phyloP scores from a whole-genome alignment of 2,797 vertebrate species.

The Hoplostethus atlanticus region DNA sequence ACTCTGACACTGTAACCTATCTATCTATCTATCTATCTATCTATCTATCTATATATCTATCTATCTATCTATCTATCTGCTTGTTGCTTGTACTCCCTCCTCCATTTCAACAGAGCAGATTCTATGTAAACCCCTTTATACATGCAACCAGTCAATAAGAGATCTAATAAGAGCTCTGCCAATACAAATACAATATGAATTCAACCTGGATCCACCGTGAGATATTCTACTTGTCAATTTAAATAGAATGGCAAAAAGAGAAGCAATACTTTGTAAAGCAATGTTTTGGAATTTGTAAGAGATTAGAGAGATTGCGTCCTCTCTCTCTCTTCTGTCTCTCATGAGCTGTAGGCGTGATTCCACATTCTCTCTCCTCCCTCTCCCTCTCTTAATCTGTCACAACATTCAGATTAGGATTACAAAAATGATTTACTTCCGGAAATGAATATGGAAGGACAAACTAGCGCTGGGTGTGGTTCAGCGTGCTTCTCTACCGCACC shows the following conservation, averaged over 20 bases:
- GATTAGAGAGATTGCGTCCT: constrained; percentile 67
- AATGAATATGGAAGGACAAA: constrained; percentile 79
- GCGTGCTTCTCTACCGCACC: constrained; percentile 1
- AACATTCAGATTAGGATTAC: constrained; percentile 88
- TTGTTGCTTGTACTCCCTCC: constrained; percentile 47
- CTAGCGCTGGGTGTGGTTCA: constrained; percentile 23
- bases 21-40: constrained; percentile 29
- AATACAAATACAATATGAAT: background rate
- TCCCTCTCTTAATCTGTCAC: constrained; percentile 76
- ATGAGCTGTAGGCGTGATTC: constrained; percentile 12
- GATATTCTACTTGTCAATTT: background rate
- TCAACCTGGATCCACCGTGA: background rate
- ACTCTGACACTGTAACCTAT: constrained; percentile 46
- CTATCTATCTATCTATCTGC: constrained; percentile 8
- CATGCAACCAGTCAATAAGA: constrained; percentile 42
- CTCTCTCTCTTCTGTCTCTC: constrained; percentile 25
- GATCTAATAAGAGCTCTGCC: background rate
- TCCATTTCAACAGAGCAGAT: constrained; percentile 48
- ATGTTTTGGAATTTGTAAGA: constrained; percentile 52
- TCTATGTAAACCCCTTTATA: constrained; percentile 64
- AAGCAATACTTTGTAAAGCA: constrained; percentile 51
- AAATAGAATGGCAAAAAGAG: constrained; percentile 25
- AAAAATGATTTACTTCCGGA: constrained; percentile 87
- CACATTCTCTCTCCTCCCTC: constrained; percentile 22
- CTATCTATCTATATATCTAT: constrained; percentile 17